Conservation (phyloP, 2,113 vertebrate species). For the Propithecus coquereli region DNA sequence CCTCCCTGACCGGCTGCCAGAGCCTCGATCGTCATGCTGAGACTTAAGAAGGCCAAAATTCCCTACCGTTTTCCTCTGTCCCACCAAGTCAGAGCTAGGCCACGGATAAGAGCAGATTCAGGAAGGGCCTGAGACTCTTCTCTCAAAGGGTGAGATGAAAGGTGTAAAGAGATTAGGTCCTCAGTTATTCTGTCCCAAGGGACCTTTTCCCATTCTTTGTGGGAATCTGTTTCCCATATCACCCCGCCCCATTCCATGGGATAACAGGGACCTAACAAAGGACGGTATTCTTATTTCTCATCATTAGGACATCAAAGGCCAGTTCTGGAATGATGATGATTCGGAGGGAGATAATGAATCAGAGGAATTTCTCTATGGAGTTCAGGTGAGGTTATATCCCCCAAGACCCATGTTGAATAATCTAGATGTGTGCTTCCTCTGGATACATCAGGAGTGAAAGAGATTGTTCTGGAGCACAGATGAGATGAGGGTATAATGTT, state of each 20-base stretch:
- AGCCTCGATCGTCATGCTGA: background rate
- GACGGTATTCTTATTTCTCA: background rate
- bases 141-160: background rate
- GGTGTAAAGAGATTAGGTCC: background rate
- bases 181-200: background rate
- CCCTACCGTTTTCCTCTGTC: background rate
- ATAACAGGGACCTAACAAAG: background rate
- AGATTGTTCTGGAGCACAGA: slow-evolving; percentile 5
- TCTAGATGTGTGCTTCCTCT: background rate
- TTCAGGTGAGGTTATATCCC: slow-evolving; percentile 88
- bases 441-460: background rate
- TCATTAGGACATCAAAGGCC: slow-evolving; percentile 95
- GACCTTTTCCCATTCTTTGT: background rate
- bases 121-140: background rate
- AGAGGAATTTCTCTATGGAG: slow-evolving; percentile 97
- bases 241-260: background rate
- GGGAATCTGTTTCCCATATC: background rate
- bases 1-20: background rate
- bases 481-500: background rate
- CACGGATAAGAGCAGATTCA: background rate
- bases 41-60: background rate
- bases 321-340: slow-evolving; percentile 99
- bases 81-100: background rate
- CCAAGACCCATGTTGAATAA: background rate
- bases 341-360: slow-evolving; percentile 98